Base-by-base conservation (phyloP, 2,888 invertebrate genomes). In the Pherbina coryleti region DNA sequence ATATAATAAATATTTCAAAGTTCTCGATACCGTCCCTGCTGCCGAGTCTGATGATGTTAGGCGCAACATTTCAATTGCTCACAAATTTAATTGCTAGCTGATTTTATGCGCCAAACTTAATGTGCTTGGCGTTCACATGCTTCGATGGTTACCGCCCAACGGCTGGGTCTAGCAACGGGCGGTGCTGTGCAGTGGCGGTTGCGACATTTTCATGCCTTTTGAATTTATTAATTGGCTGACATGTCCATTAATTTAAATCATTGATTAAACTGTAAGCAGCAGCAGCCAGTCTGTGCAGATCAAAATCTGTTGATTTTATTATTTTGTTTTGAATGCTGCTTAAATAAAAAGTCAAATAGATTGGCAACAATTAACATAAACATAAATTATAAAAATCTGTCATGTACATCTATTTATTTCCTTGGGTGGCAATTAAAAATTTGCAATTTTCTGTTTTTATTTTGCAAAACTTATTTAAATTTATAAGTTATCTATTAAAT, bases 221-320 rank as follows among this genome's bases (percentile, higher is more conserved):
- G 89, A 86, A 88, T 88, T 86, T 89, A 89, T 89, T 89, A 89
- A 88, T 89, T 89, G 88, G 88, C 85, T 89, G 89, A 89, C 89
- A 87, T 87, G 84, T 84, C 84, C 89, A 88, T 88, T 89, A 86
- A 88, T 89, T 89, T 84, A 84, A 87, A 85, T 87, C 87, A 87
- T 86, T 87, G 88, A 88, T 86, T 85, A 82, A 83, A 82, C 73
- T 76, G 74, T 34, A 53, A 14, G 25, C 60, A 37, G 70, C 60
- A 37, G 70, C 67, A 64, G 66, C 34, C 53, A 75, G 28, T 4
- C 44, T 44, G 14, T 44, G 7, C 67, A 55, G 31, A 64, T 34
- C 17, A n/a, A 69, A 67, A 67, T 37, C 67, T 5, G 25, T 17
- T 11, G 5, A 49, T 19, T 25, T 17, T 69, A 14, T n/a, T 37